phyloP scores from a whole-genome alignment of 2,888 invertebrate genomes.

The Euclidia mi region DNA sequence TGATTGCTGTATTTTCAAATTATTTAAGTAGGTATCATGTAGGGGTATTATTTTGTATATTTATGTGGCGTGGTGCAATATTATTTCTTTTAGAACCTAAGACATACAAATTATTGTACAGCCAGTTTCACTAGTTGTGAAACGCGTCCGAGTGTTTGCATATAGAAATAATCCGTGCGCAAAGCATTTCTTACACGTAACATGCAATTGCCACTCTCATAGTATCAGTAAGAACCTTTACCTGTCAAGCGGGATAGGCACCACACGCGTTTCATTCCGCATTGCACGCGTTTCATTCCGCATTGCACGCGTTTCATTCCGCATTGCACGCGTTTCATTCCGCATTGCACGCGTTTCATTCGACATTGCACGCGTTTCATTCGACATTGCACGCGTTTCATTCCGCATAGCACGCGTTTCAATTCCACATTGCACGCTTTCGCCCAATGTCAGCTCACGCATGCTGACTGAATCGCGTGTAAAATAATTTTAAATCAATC shows the following conservation, averaged over 20 bases:
- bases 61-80: too few species aligned
- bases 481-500: constrained; percentile 3
- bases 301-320: background rate
- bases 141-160: constrained; percentile 2
- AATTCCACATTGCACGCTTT: too few species aligned
- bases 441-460: background rate
- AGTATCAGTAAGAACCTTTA: constrained; percentile 27
- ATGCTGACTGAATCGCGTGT: constrained; percentile 21
- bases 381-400: too few species aligned
- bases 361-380: background rate
- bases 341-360: background rate
- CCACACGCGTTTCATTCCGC: constrained; percentile 16
- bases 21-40: too few species aligned
- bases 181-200: constrained; percentile 31
- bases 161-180: constrained; percentile 13
- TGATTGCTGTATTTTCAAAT: too few species aligned
- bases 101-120: constrained; percentile 2
- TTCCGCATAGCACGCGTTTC: too few species aligned
- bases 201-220: constrained; percentile 69
- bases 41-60: too few species aligned
- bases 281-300: constrained; percentile 2
- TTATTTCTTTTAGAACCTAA: too few species aligned
- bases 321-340: background rate
- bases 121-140: background rate
- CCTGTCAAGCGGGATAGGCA: constrained; percentile 26